Base-by-base conservation (phyloP, 2,113 vertebrate genomes). In the Eulemur rufifrons region DNA sequence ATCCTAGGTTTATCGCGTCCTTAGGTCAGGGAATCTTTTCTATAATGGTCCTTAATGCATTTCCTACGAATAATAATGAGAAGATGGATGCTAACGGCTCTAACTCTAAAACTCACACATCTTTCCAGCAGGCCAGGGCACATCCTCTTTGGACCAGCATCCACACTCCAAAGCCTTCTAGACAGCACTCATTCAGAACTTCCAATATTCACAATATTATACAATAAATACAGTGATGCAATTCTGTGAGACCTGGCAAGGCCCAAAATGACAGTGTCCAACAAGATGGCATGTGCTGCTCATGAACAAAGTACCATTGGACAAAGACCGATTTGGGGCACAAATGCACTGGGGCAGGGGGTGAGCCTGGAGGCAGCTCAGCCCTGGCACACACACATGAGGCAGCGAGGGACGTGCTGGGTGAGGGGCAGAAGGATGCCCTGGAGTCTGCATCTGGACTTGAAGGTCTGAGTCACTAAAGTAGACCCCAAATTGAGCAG, bases 141-240 rank as follows among this genome's bases (percentile, higher is more conserved):
- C 68, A 45, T 11, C 74, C n/a, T 85, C 84, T 76, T 93, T 68
- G 73, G 95, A 1, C 27, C 1, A 39, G 82, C 77, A 64, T 3
- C n/a, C 69, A 64, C 82, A 66, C 83, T 39, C 91, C 90, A 37
- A 47, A 71, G 71, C 61, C 77, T 54, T 52, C 73, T 27, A 21
- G 52, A 20, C 34, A 54, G 90, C 97, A 89, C 92, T 0, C 98
- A 3, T 95, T 74, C 98, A 14, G 7, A 77, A 0, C 59, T 91
- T 95, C 95, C 94, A 86, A 5, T 98, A 98, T 98, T 98, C 98
- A 98, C 98, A 98, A 80, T 89, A 98, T 98, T 95, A 73, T 98
- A 98, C 98, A 98, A 95, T 98, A 98, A 97, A 97, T 98, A 98
- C 98, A 98, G 93, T 47, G 87, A 87, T 82, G 61, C 45, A 3